phyloP scores from a whole-genome alignment of 2,797 vertebrate species.

The Squalus acanthias region DNA sequence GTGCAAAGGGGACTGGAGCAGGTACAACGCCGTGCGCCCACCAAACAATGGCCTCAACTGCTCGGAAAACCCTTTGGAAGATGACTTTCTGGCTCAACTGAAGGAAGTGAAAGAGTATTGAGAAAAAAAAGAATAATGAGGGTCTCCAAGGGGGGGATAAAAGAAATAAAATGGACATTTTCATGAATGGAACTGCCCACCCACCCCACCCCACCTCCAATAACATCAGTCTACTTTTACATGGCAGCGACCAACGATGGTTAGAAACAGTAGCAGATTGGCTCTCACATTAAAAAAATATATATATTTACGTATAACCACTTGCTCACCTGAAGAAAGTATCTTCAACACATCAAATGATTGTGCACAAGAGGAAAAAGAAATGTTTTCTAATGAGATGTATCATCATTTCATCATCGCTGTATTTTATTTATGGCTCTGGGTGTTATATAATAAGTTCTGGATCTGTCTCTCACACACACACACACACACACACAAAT shows the following conservation, averaged over 20 bases:
- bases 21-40: conserved; percentile 76
- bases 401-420: not conserved
- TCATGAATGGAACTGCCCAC: not conserved
- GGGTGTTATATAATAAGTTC: not conserved
- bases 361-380: not conserved
- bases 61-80: conserved; percentile 71
- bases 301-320: not conserved
- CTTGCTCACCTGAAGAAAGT: not conserved
- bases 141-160: not conserved
- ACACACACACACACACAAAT: too few relatives aligned
- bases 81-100: conserved; percentile 80
- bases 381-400: not conserved
- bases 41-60: conserved; percentile 82
- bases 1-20: conserved; percentile 94
- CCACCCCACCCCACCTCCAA: not conserved
- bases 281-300: conserved; percentile 11
- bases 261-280: conserved; percentile 2
- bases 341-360: not conserved
- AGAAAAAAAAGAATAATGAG: conserved; percentile 35
- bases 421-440: not conserved
- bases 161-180: not conserved
- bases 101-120: conserved; percentile 86
- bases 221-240: conserved; percentile 7
- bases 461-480: too few relatives aligned
- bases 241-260: not conserved